Conservation (phyloP, 2,797 vertebrate species). For the Acrossocheilus fasciatus region DNA sequence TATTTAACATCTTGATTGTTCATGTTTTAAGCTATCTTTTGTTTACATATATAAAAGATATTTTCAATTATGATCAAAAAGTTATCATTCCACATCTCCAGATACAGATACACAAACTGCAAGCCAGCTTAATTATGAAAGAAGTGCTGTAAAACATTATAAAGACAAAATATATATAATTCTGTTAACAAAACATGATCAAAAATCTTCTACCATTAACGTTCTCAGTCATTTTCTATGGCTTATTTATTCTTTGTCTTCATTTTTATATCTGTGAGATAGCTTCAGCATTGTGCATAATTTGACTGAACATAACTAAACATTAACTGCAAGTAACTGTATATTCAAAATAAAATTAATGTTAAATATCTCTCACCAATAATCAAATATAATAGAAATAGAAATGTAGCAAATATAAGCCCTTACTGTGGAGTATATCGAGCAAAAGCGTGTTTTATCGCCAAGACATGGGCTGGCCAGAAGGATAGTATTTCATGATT, state of each 20-base stretch:
- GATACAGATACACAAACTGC: not conserved
- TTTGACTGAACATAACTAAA: not conserved
- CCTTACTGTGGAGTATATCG: no score
- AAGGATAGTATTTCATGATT: not conserved
- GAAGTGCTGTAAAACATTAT: not conserved
- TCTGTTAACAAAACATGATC: not conserved
- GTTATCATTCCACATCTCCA: not conserved
- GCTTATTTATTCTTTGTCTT: not conserved
- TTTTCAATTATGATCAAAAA: not conserved
- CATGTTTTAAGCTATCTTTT: not conserved
- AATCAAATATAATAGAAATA: not conserved
- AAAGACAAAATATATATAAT: not conserved
- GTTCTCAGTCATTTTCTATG: not conserved
- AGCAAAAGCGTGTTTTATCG: not conserved
- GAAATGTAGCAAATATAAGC: not conserved
- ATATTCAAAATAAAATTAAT: not conserved
- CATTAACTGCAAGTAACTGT: not conserved
- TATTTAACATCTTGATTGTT: not conserved
- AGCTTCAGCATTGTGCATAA: not conserved
- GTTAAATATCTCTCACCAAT: not conserved
- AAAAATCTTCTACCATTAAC: not conserved
- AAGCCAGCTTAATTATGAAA: not conserved
- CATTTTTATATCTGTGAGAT: not conserved
- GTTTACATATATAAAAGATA: not conserved
- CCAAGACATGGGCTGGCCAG: not conserved